Evolutionary conservation across 2,888 invertebrate species (phyloP).

Genomic region (Bedellia somnulentella): DNA sequence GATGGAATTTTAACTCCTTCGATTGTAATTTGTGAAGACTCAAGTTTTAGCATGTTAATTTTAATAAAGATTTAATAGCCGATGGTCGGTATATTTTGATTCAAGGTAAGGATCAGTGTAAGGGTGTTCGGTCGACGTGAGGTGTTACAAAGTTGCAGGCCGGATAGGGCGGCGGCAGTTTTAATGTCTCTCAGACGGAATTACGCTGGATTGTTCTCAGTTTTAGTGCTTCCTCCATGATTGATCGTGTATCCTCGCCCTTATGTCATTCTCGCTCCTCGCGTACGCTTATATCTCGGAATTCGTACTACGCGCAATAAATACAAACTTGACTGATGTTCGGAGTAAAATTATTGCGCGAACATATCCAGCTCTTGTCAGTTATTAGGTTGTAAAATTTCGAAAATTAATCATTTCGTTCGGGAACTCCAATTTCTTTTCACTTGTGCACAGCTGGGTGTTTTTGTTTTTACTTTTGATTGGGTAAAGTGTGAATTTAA

Average conservation of each 20-base stretch:
- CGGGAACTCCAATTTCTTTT: too few relatives aligned
- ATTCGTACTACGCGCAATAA: conserved; percentile 49
- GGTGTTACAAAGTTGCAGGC: too few relatives aligned
- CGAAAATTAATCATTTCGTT: conserved; percentile 2
- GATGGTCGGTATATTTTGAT: neutral
- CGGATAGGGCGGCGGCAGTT: conserved; percentile 58
- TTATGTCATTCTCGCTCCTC: conserved; percentile 52
- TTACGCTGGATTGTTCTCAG: conserved; percentile 61
- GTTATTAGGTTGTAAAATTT: conserved; percentile 4
- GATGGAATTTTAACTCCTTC: neutral
- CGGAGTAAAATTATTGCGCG: conserved; percentile 31
- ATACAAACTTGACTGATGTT: conserved; percentile 47
- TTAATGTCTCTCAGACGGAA: conserved; percentile 60
- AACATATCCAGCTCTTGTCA: conserved; percentile 12
- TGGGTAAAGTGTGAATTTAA: conserved; percentile 36
- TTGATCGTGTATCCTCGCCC: conserved; percentile 58
- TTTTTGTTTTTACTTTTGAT: neutral
- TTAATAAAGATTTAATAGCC: too few relatives aligned
- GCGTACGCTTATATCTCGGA: conserved; percentile 49
- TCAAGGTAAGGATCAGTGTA: neutral
- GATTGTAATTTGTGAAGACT: neutral
- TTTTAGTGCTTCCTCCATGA: conserved; percentile 54
- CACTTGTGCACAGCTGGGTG: neutral
- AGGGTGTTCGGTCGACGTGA: neutral
- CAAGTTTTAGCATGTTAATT: too few relatives aligned